phyloP scores from a whole-genome alignment of 2,113 vertebrate species.

The Pachypanchax playfairii region DNA sequence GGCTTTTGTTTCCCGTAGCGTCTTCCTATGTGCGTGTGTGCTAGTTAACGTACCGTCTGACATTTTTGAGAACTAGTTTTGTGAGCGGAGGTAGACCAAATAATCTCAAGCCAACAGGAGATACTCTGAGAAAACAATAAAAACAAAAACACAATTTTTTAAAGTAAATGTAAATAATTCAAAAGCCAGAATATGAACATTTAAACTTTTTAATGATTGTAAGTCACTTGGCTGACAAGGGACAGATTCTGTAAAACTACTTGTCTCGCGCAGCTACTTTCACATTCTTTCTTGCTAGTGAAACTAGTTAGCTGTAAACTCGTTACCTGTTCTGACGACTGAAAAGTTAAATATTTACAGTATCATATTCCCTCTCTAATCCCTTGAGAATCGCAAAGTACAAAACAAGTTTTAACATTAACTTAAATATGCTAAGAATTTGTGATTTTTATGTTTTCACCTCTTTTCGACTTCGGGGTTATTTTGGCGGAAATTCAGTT shows the following conservation, averaged over 20 bases:
- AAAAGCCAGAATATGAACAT: too few species aligned
- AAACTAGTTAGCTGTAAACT: background rate
- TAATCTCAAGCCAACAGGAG: background rate
- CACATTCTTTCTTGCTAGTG: background rate
- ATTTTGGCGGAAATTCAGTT: background rate
- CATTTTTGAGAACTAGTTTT: slow-evolving; percentile 26
- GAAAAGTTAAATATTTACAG: background rate
- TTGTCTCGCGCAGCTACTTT: background rate
- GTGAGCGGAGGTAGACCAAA: background rate
- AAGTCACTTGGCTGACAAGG: too few species aligned
- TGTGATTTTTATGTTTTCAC: background rate
- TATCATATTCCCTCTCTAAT: background rate
- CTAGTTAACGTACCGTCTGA: slow-evolving; percentile 43
- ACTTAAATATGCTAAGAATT: background rate
- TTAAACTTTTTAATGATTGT: too few species aligned
- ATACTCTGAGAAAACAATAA: slow-evolving; percentile 7
- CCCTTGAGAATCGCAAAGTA: background rate
- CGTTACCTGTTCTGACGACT: background rate
- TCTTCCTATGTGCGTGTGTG: background rate
- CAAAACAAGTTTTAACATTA: background rate
- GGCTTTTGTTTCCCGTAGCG: background rate
- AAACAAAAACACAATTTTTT: background rate
- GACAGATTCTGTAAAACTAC: background rate
- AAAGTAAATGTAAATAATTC: background rate
- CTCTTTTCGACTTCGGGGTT: background rate